phyloP scores from a whole-genome alignment of 1,140 invertebrate species.

The Diorhabda sublineata region DNA sequence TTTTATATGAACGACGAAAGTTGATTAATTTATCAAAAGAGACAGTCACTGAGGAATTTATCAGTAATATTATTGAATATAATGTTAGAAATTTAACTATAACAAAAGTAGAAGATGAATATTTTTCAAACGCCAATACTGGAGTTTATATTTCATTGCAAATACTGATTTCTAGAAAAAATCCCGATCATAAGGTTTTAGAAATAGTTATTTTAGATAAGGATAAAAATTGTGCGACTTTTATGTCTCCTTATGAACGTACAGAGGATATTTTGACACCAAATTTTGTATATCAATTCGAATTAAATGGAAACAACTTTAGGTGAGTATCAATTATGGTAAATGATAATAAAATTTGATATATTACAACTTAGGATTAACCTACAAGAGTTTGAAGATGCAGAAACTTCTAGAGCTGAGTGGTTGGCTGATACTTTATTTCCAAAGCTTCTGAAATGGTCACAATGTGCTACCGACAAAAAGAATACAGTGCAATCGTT shows the following conservation, averaged over 20 bases:
- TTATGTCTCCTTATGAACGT: conserved; percentile 33
- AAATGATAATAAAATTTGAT: no score
- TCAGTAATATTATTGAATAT: conserved; percentile 34
- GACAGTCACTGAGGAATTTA: conserved; percentile 30
- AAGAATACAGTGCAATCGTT: conserved; percentile 58
- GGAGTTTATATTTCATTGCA: conserved; percentile 40
- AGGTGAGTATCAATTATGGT: not conserved
- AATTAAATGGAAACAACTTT: conserved; percentile 19
- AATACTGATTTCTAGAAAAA: conserved; percentile 36
- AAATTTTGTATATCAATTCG: conserved; percentile 40
- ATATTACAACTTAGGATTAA: conserved; percentile 33
- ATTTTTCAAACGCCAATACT: conserved; percentile 21
- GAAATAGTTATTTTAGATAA: conserved; percentile 44
- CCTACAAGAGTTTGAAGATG: conserved; percentile 33
- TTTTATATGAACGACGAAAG: conserved; percentile 41
- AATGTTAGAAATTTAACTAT: conserved; percentile 39
- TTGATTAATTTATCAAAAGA: conserved; percentile 30
- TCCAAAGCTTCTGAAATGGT: conserved; percentile 66
- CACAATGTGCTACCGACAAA: conserved; percentile 42
- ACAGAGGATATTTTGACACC: conserved; percentile 32
- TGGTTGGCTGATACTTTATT: conserved; percentile 58
- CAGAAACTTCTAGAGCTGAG: conserved; percentile 44
- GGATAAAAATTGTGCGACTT: conserved; percentile 31
- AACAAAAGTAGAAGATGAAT: conserved; percentile 18
- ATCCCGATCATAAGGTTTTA: conserved; percentile 32